Evolutionary conservation across 2,888 invertebrate genomes (phyloP).

Genomic region (Sclerodermus sp.): DNA sequence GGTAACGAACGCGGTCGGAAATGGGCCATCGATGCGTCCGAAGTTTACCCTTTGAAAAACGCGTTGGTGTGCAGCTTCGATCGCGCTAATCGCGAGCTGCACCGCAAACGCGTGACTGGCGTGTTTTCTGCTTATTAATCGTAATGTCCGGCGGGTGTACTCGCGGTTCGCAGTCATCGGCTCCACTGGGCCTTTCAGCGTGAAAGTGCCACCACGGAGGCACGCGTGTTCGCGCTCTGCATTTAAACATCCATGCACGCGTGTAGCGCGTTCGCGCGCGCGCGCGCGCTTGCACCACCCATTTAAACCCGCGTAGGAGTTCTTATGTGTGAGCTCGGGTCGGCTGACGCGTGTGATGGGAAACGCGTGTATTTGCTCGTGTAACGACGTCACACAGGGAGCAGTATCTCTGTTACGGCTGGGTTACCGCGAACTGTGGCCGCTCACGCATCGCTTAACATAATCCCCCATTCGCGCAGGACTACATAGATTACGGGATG

Average conservation of each 20-base stretch:
- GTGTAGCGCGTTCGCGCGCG: conserved; percentile 15
- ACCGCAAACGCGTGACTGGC: conserved; percentile 14
- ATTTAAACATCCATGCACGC: too few species aligned
- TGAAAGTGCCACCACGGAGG: too few species aligned
- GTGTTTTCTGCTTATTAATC: conserved; percentile 48
- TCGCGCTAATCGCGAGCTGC: not conserved
- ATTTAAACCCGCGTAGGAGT: conserved; percentile 13
- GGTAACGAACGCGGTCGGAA: too few species aligned
- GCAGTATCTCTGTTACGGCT: conserved; percentile 55
- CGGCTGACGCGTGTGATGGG: conserved; percentile 3
- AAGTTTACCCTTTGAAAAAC: too few species aligned
- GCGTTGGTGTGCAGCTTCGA: not conserved
- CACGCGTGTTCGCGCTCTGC: too few species aligned
- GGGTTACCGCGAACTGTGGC: conserved; percentile 52
- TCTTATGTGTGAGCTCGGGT: not conserved
- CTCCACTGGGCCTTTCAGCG: too few species aligned
- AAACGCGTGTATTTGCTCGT: conserved; percentile 6
- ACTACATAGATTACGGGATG: conserved; percentile 46
- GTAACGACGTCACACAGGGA: conserved; percentile 43
- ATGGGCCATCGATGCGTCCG: too few species aligned
- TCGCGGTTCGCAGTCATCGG: too few species aligned
- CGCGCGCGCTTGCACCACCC: too few species aligned
- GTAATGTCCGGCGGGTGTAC: conserved; percentile 23
- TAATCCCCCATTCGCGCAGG: conserved; percentile 44
- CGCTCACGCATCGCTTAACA: conserved; percentile 56